Percentiles rank a stretch among this genome's conserved stretches.
phyloP scores from a whole-genome alignment of 2,888 invertebrate genomes.

The Cerastis leucographa region DNA sequence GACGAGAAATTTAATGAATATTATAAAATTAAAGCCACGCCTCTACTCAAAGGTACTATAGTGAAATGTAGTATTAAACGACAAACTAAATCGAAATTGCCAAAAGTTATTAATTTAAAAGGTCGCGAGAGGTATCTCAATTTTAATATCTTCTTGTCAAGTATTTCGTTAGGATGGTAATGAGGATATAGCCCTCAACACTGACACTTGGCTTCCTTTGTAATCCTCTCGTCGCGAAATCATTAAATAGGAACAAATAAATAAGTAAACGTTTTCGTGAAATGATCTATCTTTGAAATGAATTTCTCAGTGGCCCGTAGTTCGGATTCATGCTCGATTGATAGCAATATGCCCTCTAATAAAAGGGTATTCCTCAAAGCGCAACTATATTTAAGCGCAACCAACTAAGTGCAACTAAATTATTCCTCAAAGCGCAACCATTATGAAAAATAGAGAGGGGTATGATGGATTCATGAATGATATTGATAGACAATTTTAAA shows the following conservation, averaged over 20 bases:
- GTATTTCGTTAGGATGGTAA: slow-evolving; percentile 28
- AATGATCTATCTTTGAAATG: neutral
- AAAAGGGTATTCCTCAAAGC: neutral
- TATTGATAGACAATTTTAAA: too few relatives aligned
- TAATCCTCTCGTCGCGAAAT: slow-evolving; percentile 10
- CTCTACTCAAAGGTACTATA: slow-evolving; percentile 3
- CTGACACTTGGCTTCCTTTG: slow-evolving; percentile 5
- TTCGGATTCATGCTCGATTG: neutral
- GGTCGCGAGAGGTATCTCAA: slow-evolving; percentile 25
- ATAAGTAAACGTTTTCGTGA: slow-evolving; percentile 4
- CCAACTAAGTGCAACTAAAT: too few relatives aligned
- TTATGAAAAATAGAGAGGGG: too few relatives aligned
- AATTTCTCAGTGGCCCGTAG: neutral
- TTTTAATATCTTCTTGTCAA: slow-evolving; percentile 44
- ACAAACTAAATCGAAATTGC: slow-evolving; percentile 37
- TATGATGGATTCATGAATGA: too few relatives aligned
- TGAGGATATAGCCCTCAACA: slow-evolving; percentile 12
- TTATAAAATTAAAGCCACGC: slow-evolving; percentile 6
- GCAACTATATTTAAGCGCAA: too few relatives aligned
- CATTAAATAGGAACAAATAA: slow-evolving; percentile 8
- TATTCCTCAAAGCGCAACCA: too few relatives aligned
- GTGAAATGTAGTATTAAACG: slow-evolving; percentile 19
- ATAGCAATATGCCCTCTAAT: neutral
- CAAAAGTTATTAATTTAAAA: slow-evolving; percentile 22
- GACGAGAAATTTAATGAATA: slow-evolving; percentile 12